These are phyloP conservation scores for Gallinago media DNA, from an alignment of 2,113 vertebrate genomes.

Conservation along the genomic window DNA sequence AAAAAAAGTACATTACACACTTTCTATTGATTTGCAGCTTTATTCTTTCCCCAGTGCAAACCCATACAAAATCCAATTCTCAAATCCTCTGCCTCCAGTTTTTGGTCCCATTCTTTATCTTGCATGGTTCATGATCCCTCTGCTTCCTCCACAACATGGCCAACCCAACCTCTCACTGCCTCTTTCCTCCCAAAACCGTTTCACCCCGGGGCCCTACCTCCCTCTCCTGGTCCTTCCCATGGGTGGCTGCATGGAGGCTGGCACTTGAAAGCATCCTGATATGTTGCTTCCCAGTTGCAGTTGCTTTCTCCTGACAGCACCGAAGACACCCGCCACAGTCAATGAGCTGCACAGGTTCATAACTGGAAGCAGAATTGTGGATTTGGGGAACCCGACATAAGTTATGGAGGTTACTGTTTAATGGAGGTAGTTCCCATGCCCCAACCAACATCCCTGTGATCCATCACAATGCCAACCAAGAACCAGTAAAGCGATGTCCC, in stretches of 20 bases:
- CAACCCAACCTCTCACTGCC: not conserved
- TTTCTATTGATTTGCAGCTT: not conserved
- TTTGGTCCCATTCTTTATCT: not conserved
- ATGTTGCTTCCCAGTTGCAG: rapidly evolving
- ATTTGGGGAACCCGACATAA: rapidly evolving
- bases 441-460: not conserved
- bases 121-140: not conserved
- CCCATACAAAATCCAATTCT: not conserved
- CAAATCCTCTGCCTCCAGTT: not conserved
- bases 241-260: not conserved
- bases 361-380: not conserved
- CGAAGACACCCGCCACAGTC: not conserved
- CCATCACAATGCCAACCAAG: not conserved
- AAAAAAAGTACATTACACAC: not conserved
- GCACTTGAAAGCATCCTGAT: not conserved
- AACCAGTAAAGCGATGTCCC: not conserved
- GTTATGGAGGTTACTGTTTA: not conserved
- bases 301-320: not conserved
- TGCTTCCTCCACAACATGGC: not conserved
- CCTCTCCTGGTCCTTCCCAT: not conserved
- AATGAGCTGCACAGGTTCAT: not conserved
- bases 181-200: not conserved
- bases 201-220: not conserved
- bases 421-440: not conserved
- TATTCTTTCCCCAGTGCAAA: not conserved